Evolutionary conservation across 2,797 vertebrate genomes (phyloP).

Genomic region (Eurystomus glaucurus): DNA sequence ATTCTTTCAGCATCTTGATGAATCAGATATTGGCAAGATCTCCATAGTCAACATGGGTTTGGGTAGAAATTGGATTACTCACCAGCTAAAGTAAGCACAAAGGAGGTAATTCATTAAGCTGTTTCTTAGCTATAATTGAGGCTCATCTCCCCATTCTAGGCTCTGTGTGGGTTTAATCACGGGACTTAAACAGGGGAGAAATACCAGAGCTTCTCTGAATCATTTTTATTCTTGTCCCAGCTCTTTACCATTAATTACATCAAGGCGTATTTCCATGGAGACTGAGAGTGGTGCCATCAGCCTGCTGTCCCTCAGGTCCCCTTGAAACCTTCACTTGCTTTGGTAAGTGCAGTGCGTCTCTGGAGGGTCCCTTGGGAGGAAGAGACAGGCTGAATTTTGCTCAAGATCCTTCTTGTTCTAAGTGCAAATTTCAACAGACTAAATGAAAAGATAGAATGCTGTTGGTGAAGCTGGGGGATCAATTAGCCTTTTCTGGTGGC

Average conservation of each 20-base stretch:
- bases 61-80: conserved; percentile 54
- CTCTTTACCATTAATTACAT: conserved; percentile 47
- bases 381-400: background rate
- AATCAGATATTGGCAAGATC: conserved; percentile 33
- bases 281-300: background rate
- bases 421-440: background rate
- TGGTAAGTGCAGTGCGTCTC: background rate
- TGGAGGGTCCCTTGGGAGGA: background rate
- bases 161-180: conserved; percentile 59
- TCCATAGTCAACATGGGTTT: background rate
- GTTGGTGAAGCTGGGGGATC: conserved; percentile 15
- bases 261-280: conserved; percentile 49
- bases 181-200: conserved; percentile 11
- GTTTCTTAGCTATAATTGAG: conserved; percentile 41
- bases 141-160: conserved; percentile 9
- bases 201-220: conserved; percentile 53
- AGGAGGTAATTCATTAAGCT: conserved; percentile 36
- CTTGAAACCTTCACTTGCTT: background rate
- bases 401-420: background rate
- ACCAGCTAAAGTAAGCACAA: conserved; percentile 39
- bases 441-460: background rate
- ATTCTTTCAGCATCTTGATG: background rate
- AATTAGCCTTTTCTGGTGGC: conserved; percentile 23
- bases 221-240: conserved; percentile 38
- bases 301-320: background rate